Evolutionary conservation across 2,797 vertebrate genomes (phyloP), one percentile per base, ranked within the genome.

Genomic region (Poecilia velifera): DNA sequence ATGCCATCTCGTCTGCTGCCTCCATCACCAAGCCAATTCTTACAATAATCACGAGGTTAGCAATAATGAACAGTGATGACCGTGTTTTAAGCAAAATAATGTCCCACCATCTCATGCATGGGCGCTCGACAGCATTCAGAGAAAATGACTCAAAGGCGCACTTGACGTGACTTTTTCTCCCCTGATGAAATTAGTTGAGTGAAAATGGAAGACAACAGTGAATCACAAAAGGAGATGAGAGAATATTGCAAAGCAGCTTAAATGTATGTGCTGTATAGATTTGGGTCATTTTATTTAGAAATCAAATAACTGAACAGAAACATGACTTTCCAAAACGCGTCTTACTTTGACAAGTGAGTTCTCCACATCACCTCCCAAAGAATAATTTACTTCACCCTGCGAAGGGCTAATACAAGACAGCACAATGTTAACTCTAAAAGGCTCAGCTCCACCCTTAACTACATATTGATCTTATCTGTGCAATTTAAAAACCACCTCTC

Each of bases 381-480:
- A 91, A 77, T 89, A 89, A 93, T 87, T 79, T 57, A 74, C 84
- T 89, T 81, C 84, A 88, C 84, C 41, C 43, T 5, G 25, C 0
- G 43, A 51, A 55, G 76, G 71, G 41, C 80, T 83, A 85, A 87
- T 86, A 77, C 77, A 81, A 84, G 86, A 89, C 91, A 91, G 88
- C 79, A 89, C 87, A 92, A 66, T 87, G 86, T 90, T 91, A 87
- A 84, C 87, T 90, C 80, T 92, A 83, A 91, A 86, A 86, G 84
- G 87, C 77, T 53, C 91, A 91, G 89, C 86, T 84, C 92, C 94
- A 88, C 87, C 90, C 57, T 93, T 94, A 94, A 95, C 93, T 86
- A 90, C 83, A 85, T 96, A 96, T 96, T 90, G 94, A 96, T 96
- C 90, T 87, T 93, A 94, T 95, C 90, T 91, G 88, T 90, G 90